These are phyloP conservation scores for Strigamia crassipes DNA, from an alignment of 2,888 invertebrate genomes.

Conservation along the genomic window DNA sequence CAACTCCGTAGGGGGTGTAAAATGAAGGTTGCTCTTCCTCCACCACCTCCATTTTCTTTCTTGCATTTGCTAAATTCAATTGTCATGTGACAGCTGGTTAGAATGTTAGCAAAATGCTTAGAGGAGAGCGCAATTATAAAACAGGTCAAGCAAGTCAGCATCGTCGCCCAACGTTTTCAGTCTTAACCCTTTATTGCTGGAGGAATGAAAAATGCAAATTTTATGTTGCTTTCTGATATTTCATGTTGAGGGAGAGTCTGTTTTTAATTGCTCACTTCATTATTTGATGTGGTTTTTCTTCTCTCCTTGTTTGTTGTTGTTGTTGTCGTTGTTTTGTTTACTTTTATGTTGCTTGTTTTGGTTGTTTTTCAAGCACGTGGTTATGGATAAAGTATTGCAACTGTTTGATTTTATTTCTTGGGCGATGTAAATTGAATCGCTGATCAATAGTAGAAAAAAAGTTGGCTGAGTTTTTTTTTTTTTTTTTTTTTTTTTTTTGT, in stretches of 20 bases:
- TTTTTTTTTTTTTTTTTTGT: too few species aligned
- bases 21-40: constrained; percentile 27
- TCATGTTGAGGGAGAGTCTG: constrained; percentile 17
- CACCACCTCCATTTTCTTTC: constrained; percentile 32
- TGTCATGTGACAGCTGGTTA: constrained; percentile 37
- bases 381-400: too few species aligned
- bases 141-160: constrained; percentile 19
- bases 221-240: constrained; percentile 8
- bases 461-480: too few species aligned
- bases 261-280: constrained; percentile 12
- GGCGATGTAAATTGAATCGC: too few species aligned
- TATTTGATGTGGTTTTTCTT: constrained; percentile 14
- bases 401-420: too few species aligned
- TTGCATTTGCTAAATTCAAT: constrained; percentile 34
- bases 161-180: neutral
- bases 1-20: constrained; percentile 34
- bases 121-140: constrained; percentile 31
- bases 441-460: too few species aligned
- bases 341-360: neutral
- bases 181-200: constrained; percentile 24
- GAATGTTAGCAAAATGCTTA: constrained; percentile 34
- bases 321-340: neutral
- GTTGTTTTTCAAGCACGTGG: too few species aligned
- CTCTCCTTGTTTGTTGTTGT: neutral
- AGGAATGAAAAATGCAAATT: constrained; percentile 22